A percentile compares a stretch with the other conserved stretches of the same genome.
These are phyloP conservation scores for Ascidia mentula DNA, from an alignment of 23 tunicate genomes.

Conservation along the genomic window DNA sequence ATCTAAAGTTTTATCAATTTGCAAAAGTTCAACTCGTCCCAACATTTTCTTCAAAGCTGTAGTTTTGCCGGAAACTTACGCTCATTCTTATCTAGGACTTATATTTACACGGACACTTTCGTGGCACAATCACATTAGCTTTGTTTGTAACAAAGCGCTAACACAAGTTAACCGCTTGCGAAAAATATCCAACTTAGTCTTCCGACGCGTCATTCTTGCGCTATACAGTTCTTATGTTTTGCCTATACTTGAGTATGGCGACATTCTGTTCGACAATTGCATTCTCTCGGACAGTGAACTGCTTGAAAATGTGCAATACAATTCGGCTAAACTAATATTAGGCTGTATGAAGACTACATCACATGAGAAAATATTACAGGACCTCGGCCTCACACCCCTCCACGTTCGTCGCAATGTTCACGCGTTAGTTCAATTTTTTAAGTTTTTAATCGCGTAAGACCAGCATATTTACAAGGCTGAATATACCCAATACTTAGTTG, in stretches of 20 bases:
- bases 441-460: neutral
- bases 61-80: neutral
- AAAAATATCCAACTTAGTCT: neutral
- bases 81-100: neutral
- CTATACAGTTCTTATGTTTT: neutral
- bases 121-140: neutral
- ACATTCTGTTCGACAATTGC: neutral
- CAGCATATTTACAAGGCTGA: slow-evolving; percentile 6
- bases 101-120: slow-evolving; percentile 2
- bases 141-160: neutral
- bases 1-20: neutral
- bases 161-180: neutral
- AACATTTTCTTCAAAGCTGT: neutral
- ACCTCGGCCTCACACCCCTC: neutral
- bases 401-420: neutral
- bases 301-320: neutral
- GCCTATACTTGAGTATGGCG: neutral
- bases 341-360: neutral
- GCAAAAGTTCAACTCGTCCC: neutral
- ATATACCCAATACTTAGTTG: neutral
- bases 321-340: neutral
- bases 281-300: neutral
- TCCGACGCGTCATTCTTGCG: neutral
- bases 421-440: neutral
- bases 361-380: neutral